Evolutionary conservation across 2,888 invertebrate genomes (phyloP).

Genomic region (Ctenicera cuprea): DNA sequence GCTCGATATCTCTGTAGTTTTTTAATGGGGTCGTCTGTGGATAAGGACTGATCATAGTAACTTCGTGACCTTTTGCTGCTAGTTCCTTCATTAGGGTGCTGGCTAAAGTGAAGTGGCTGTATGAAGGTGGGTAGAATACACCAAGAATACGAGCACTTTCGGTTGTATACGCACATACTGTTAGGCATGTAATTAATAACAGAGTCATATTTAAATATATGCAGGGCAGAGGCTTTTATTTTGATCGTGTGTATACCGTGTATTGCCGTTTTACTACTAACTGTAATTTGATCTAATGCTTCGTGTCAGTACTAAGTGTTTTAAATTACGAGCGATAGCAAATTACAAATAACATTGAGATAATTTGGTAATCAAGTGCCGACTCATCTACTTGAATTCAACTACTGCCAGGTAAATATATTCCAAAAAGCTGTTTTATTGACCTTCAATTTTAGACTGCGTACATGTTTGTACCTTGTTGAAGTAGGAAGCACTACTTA

Average conservation of each 20-base stretch:
- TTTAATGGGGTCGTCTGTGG: slow-evolving; percentile 67
- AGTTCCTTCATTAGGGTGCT: slow-evolving; percentile 62
- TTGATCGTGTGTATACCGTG: too few species aligned
- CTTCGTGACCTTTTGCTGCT: slow-evolving; percentile 70
- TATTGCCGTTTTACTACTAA: too few species aligned
- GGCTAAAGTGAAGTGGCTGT: slow-evolving; percentile 63
- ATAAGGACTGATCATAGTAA: slow-evolving; percentile 66
- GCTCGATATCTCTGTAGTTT: slow-evolving; percentile 70
- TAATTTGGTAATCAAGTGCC: background rate
- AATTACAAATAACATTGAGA: too few species aligned
- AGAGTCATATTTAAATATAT: background rate
- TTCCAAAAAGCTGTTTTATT: too few species aligned
- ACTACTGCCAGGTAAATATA: too few species aligned
- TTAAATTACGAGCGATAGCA: too few species aligned
- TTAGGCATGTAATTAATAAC: background rate
- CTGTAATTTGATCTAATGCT: too few species aligned
- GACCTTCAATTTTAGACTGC: too few species aligned
- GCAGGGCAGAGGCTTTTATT: background rate
- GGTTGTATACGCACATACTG: background rate
- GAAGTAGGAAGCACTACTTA: too few species aligned
- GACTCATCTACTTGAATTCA: background rate
- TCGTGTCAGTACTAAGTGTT: too few species aligned
- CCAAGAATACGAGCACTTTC: slow-evolving; percentile 62
- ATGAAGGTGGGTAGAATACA: slow-evolving; percentile 62
- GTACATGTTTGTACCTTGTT: too few species aligned